Base-by-base conservation (phyloP, 1,140 invertebrate species). In the Scaptomyza montana region DNA sequence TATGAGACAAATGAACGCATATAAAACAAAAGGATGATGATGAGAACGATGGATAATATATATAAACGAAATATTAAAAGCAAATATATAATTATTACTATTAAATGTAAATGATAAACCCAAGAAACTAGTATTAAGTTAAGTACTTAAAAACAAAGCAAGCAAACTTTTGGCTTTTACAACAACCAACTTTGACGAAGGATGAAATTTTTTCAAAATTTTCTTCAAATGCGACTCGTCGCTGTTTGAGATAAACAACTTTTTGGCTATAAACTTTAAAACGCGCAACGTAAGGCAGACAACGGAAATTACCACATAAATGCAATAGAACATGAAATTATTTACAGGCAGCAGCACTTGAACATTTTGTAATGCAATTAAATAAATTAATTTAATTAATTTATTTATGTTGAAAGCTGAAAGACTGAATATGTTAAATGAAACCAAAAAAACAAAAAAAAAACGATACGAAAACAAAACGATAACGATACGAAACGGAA, bases 331-430 rank as follows among this genome's bases (percentile, higher is more conserved):
- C 87, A 84, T 82, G 79, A 90, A 90, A 90, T 90, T 90, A 90
- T 90, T 87, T 82, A 90, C 85, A 89, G 84, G 79, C 80, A 85
- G 68, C 80, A 78, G 57, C 71, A 71, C 59, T 60, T 74, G n/a
- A 73, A 75, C 65, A 72, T 78, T 77, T 70, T 86, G 80, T 80
- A 84, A 84, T 79, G 76, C 86, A 77, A 82, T 90, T 77, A 66
- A 90, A 90, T 90, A 87, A 90, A 90, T 90, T 90, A 90, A 86
- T 90, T 90, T 90, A 90, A 90, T 90, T 90, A 90, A 90, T 90
- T 84, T 84, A 87, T 90, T 90, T 85, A 77, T 61, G 76, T 86
- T 90, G 60, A 84, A 87, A 87, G 87, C 86, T 90, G 81, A 90
- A 90, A 90, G 87, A 90, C 87, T 90, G 87, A 90, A 90, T 90